Base-by-base conservation (phyloP, 2,888 invertebrate genomes). In the Sepioteuthis lessoniana region DNA sequence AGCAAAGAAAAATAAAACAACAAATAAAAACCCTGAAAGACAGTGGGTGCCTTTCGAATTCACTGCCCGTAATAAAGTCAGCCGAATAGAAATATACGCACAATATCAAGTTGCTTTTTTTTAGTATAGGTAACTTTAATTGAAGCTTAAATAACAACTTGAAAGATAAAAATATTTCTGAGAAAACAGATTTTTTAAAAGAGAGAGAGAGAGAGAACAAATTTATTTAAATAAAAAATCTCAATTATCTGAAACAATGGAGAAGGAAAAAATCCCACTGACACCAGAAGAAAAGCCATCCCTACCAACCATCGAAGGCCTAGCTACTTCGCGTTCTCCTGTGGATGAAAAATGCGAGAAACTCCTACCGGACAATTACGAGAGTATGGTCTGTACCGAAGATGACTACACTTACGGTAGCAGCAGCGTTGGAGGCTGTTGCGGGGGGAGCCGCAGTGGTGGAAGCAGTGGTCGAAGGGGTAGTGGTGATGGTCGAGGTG, bases 351-450 rank as follows among this genome's bases (percentile, higher is more conserved):
- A 92, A 46, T 46, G 92, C 47, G 92, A 92, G 42, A 92, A 92
- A 31, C 92, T 92, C n/a, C 92, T 92, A n/a, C 92, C 92, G 92
- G 92, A 92, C 19, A 47, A 92, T 47, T 92, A 92, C 46, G 92
- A 92, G n/a, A 47, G 47, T 16, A 35, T 47, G 92, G 92, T 47
- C 42, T 92, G 92, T 31, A 31, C 21, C 42, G 92, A 92, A 4
- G 92, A 92, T 19, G 76, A 76, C n/a, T 76, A 76, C n/a, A 76
- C 76, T 2, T 76, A 76, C n/a, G 76, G n/a, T 13, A 76, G n/a
- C n/a, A 47, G 46, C 21, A 47, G 47, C n/a, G n/a, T 47, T 16
- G 47, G 92, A 0, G 92, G 92, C 5, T 42, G 92, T 47, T 92
- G 92, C 31, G 46, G 92, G 1, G 92, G 42, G 10, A 31, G 92